Conservation (phyloP, 2,113 vertebrate species). For the Todiramphus chloris region DNA sequence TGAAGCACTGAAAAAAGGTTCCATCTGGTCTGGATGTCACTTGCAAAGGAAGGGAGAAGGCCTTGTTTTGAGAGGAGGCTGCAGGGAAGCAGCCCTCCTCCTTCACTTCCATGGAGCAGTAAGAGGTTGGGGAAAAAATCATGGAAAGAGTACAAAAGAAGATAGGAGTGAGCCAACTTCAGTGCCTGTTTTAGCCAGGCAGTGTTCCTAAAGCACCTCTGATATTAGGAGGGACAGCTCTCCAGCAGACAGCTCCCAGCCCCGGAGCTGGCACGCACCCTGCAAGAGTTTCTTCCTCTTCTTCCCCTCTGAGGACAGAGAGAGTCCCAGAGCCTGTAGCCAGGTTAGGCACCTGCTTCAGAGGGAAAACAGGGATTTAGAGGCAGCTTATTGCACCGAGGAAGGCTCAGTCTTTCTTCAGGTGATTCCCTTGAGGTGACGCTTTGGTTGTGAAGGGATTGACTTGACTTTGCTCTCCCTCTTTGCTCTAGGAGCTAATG, state of each 20-base stretch:
- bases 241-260: not conserved
- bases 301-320: not conserved
- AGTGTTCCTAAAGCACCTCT: not conserved
- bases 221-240: not conserved
- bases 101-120: not conserved
- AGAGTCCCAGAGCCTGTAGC: not conserved
- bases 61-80: not conserved
- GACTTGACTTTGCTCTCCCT: conserved; percentile 1
- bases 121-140: not conserved
- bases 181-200: not conserved
- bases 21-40: not conserved
- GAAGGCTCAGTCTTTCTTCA: not conserved
- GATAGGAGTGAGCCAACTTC: not conserved
- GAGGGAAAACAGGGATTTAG: not conserved
- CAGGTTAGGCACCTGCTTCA: not conserved
- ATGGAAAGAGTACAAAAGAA: not conserved
- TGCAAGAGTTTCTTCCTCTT: not conserved
- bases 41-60: not conserved
- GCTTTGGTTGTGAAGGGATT: not conserved
- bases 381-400: not conserved
- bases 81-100: not conserved
- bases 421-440: not conserved
- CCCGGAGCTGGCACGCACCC: not conserved
- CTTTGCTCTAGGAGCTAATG: conserved; percentile 89
- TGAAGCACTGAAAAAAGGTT: not conserved